These are phyloP conservation scores for Camponotus pennsylvanicus DNA, from an alignment of 1,140 invertebrate genomes.

Conservation along the genomic window DNA sequence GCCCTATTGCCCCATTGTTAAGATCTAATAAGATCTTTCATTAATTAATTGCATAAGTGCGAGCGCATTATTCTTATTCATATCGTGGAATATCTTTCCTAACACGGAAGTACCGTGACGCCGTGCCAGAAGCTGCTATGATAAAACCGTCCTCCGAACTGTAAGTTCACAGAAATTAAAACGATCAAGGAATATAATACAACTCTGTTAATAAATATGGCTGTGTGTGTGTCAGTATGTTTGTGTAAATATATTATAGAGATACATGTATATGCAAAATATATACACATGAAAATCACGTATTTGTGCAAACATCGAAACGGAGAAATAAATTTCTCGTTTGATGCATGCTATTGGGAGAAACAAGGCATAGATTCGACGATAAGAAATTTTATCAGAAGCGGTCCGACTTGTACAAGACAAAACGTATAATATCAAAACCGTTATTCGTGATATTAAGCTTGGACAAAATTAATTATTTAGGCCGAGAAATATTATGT, in stretches of 20 bases:
- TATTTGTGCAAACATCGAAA: constrained; percentile 51
- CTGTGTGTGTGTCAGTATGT: constrained; percentile 38
- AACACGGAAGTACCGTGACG: constrained; percentile 77
- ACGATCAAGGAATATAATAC: constrained; percentile 79
- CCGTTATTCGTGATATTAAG: constrained; percentile 24
- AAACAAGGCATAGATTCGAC: constrained; percentile 46
- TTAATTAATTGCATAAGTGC: constrained; percentile 50
- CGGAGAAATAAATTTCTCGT: constrained; percentile 54
- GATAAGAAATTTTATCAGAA: constrained; percentile 49
- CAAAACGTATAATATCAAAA: constrained; percentile 27
- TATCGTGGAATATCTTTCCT: constrained; percentile 49
- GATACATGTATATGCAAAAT: constrained; percentile 17
- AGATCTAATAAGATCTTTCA: constrained; percentile 34
- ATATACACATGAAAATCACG: constrained; percentile 21
- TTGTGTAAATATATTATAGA: constrained; percentile 16
- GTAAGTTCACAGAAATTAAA: constrained; percentile 87
- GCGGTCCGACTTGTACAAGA: constrained; percentile 46
- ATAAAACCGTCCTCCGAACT: constrained; percentile 84
- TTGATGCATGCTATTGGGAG: constrained; percentile 47
- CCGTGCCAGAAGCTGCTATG: constrained; percentile 82
- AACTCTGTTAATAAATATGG: constrained; percentile 54
- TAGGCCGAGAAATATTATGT: constrained; percentile 16
- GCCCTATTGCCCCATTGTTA: constrained; percentile 1
- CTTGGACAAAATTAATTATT: constrained; percentile 34
- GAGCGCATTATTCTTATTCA: constrained; percentile 48